These are phyloP conservation scores for Poecilia picta DNA, from an alignment of 2,797 vertebrate species.

Conservation along the genomic window DNA sequence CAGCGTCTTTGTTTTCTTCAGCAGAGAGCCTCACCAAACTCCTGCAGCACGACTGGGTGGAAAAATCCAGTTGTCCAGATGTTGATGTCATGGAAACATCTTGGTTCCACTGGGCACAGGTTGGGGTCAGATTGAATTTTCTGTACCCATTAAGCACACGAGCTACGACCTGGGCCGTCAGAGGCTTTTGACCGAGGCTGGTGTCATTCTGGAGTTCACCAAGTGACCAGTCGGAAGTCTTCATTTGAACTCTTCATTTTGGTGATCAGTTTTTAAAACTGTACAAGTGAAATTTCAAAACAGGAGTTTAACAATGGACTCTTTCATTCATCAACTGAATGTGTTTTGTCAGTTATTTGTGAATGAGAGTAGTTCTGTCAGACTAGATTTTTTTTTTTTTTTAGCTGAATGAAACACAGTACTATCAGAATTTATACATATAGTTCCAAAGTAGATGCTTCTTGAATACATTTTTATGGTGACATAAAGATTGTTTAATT, in stretches of 20 bases:
- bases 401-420: background rate
- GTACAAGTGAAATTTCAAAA: background rate
- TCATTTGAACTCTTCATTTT: background rate
- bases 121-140: background rate
- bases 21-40: background rate
- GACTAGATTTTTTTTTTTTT: background rate
- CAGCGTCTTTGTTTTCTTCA: background rate
- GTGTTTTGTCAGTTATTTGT: background rate
- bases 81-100: background rate
- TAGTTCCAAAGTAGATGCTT: background rate
- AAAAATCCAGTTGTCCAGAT: accelerated
- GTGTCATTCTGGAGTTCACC: background rate
- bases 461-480: background rate
- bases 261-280: background rate
- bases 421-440: background rate
- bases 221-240: background rate
- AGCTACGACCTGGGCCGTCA: conserved; percentile 3
- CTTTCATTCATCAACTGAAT: background rate
- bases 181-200: background rate
- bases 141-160: background rate
- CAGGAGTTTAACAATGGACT: background rate
- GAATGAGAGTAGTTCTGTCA: background rate
- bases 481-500: background rate
- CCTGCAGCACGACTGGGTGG: background rate
- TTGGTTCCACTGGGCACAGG: background rate